Evolutionary conservation across 1,140 invertebrate species (phyloP).

Genomic region (Littorina saxatilis): DNA sequence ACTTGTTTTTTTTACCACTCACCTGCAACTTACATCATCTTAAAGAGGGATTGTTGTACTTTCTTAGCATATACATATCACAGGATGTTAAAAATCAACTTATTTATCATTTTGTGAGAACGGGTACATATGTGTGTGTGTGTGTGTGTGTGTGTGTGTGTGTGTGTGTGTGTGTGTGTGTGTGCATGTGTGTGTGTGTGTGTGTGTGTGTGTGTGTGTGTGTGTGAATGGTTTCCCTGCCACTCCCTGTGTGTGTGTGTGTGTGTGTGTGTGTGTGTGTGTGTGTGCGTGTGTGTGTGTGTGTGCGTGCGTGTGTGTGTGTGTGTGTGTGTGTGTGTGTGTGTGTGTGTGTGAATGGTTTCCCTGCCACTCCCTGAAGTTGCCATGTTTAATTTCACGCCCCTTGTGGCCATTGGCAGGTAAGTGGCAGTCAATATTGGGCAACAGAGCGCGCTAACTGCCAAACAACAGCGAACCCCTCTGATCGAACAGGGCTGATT

Average conservation of each 20-base stretch:
- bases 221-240: neutral
- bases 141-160: no score
- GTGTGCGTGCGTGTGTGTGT: neutral
- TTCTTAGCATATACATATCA: no score
- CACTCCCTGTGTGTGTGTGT: neutral
- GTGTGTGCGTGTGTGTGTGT: neutral
- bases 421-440: neutral
- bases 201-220: neutral
- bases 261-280: neutral
- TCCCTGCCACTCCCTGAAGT: no score
- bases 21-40: no score
- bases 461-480: neutral
- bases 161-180: slow-evolving; percentile 2
- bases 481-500: neutral
- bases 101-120: no score
- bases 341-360: neutral
- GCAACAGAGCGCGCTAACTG: neutral
- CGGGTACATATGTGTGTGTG: no score
- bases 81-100: no score
- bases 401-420: neutral
- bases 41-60: no score
- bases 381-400: neutral
- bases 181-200: neutral
- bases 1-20: no score
- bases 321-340: slow-evolving; percentile 2